Evolutionary conservation across 1,140 invertebrate species (phyloP).

Genomic region (Hycleus cichorii): DNA sequence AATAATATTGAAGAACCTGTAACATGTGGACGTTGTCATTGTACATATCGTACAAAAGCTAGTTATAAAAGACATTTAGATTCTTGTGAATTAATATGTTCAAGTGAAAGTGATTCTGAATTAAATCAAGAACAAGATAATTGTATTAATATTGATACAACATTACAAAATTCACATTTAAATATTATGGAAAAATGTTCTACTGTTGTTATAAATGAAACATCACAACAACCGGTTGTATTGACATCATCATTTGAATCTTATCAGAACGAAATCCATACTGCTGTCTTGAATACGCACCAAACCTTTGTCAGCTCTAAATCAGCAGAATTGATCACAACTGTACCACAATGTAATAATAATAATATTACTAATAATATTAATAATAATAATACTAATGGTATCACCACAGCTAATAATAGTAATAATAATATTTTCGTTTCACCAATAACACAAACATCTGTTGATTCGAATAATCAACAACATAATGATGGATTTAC

Average conservation of each 20-base stretch:
- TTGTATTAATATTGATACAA: conserved; percentile 28
- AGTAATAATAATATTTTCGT: no score
- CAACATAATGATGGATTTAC: neutral
- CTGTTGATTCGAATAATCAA: neutral
- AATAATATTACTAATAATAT: no score
- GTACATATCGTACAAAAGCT: conserved; percentile 79
- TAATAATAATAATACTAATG: no score
- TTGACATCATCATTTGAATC: conserved; percentile 37
- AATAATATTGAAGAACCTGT: conserved; percentile 61
- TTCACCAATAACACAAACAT: neutral
- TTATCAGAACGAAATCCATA: conserved; percentile 37
- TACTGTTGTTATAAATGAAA: conserved; percentile 15
- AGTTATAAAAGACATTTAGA: conserved; percentile 78
- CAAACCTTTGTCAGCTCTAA: conserved; percentile 29
- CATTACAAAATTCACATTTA: neutral
- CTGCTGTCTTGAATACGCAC: conserved; percentile 34
- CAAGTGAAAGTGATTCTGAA: conserved; percentile 68
- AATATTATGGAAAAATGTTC: neutral
- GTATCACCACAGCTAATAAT: no score
- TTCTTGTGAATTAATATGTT: conserved; percentile 67
- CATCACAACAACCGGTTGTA: conserved; percentile 29
- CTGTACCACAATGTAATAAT: conserved; percentile 6
- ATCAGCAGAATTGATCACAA: conserved; percentile 23
- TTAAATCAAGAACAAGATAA: conserved; percentile 27
- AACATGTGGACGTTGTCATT: conserved; percentile 78